These are phyloP conservation scores for Dipus sagitta DNA, from an alignment of 2,797 vertebrate species.

Conservation along the genomic window DNA sequence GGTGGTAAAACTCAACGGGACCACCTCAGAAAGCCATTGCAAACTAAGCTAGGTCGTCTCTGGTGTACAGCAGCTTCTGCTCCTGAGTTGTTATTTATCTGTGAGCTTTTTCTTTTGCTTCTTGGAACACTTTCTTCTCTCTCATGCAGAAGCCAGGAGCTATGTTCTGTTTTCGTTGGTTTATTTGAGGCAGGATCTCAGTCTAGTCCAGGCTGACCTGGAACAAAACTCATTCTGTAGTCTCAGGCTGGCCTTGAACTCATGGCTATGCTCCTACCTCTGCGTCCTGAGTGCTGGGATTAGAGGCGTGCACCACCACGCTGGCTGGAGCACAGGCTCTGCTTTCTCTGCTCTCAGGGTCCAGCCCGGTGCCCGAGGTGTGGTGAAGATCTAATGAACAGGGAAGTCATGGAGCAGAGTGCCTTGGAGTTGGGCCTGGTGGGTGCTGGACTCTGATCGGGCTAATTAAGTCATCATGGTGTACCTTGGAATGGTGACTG, in stretches of 20 bases:
- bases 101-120: neutral
- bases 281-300: no score
- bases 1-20: accelerated
- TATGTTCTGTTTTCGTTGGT: neutral
- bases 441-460: neutral
- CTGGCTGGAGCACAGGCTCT: no score
- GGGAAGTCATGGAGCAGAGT: neutral
- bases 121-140: neutral
- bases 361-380: accelerated
- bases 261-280: no score
- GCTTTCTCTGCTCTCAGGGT: neutral
- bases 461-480: neutral
- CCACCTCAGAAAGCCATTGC: neutral
- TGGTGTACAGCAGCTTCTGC: no score
- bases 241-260: no score
- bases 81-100: neutral
- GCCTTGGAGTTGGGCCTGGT: neutral
- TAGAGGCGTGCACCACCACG: no score
- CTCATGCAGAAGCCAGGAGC: neutral
- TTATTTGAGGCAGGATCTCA: no score
- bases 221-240: no score
- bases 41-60: neutral
- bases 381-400: no score
- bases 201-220: no score
- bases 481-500: neutral